Conservation (phyloP, 1,140 invertebrate genomes). For the Achatina immaculata region DNA sequence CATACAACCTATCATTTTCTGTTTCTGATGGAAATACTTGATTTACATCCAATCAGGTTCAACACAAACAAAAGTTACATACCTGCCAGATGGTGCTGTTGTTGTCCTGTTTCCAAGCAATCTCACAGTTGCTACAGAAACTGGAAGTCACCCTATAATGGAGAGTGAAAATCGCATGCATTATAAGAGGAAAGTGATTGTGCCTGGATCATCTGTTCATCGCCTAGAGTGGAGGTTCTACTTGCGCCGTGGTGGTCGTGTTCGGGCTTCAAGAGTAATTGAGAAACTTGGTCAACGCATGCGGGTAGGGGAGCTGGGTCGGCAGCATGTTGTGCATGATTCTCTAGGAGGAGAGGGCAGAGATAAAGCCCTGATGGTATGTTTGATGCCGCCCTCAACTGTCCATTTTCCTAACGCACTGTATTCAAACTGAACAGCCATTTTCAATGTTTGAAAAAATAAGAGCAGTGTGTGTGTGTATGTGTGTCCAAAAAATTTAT, state of each 20-base stretch:
- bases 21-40: not conserved
- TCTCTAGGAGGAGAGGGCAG: slow-evolving; percentile 57
- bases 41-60: slow-evolving; percentile 48
- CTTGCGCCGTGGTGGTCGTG: slow-evolving; percentile 61
- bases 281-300: slow-evolving; percentile 62
- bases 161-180: slow-evolving; percentile 83
- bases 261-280: slow-evolving; percentile 53
- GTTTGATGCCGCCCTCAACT: slow-evolving; percentile 42
- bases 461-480: no score
- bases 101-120: slow-evolving; percentile 71
- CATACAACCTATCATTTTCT: not conserved
- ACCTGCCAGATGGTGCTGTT: slow-evolving; percentile 70
- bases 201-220: slow-evolving; percentile 81
- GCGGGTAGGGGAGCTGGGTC: slow-evolving; percentile 64
- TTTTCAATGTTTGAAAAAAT: not conserved
- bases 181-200: slow-evolving; percentile 91
- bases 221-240: slow-evolving; percentile 93
- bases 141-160: slow-evolving; percentile 86
- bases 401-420: slow-evolving; percentile 12
- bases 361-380: slow-evolving; percentile 70
- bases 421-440: slow-evolving; percentile 9
- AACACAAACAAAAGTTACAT: slow-evolving; percentile 67
- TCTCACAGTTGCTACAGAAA: slow-evolving; percentile 71
- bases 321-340: slow-evolving; percentile 65
- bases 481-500: no score